Base-by-base conservation (phyloP, 1,140 invertebrate species). In the Heliconius hewitsoni region DNA sequence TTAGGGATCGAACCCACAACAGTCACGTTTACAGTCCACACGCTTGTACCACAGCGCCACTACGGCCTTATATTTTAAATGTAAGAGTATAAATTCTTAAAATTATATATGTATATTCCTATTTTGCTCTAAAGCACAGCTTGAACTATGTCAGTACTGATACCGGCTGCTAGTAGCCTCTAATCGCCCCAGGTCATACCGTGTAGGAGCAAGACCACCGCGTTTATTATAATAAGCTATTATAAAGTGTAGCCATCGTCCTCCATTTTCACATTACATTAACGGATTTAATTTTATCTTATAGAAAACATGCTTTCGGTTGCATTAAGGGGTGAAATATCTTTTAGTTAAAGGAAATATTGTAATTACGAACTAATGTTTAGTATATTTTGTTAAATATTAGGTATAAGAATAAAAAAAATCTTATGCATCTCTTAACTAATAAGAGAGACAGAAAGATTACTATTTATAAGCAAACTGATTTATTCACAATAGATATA, bases 201-300 rank as follows among this genome's bases (percentile, higher is more conserved):
- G 88, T 93, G 92, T 94, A 86, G 83, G 80, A 86, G 84, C 84
- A 77, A 77, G 87, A 86, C 85, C 89, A 82, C 90, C 90, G 91
- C 89, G 90, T 90, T 92, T 92, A 93, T 92, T 92, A 90, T 92
- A 92, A 93, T 92, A 90, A 91, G 90, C 86, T 84, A 89, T 92
- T 92, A 90, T 88, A 91, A 87, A 83, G 83, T 87, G 86, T 86
- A 85, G 79, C 84, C 86, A 88, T 90, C 89, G 87, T 89, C 88
- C 86, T 87, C 86, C 89, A 87, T 89, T 76, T 71, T 83, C 76
- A 78, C 78, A 74, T 83, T 84, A 82, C 80, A 85, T 83, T 85
- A 86, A 39, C 77, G 73, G 81, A 87, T 85, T 89, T 87, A 88
- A 89, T 91, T 90, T 90, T 87, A 84, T 85, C 82, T 85, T 85